phyloP scores from a whole-genome alignment of 2,888 invertebrate genomes.

The Vesta saturnalis region DNA sequence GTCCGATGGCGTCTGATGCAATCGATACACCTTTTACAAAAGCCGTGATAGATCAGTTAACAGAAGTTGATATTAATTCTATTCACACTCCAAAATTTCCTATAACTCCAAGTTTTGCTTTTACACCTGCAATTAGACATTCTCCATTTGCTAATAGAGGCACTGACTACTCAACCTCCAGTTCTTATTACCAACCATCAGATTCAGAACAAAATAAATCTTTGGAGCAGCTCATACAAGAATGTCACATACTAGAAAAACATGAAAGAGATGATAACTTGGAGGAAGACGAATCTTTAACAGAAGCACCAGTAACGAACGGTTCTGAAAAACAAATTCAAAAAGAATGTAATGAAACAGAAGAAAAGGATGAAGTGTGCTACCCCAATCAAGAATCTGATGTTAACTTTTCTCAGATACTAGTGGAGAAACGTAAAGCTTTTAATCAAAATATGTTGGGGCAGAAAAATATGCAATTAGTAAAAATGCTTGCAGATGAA shows the following conservation, averaged over 20 bases:
- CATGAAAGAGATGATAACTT: neutral
- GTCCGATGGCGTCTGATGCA: constrained; percentile 38
- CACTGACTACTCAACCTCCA: constrained; percentile 60
- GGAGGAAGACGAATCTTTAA: neutral
- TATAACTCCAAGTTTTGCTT: constrained; percentile 55
- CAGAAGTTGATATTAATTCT: constrained; percentile 52
- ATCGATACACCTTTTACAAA: constrained; percentile 56
- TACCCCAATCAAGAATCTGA: neutral
- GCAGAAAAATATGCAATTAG: constrained; percentile 55
- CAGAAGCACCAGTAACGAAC: neutral
- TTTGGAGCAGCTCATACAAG: constrained; percentile 54
- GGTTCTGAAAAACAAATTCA: neutral
- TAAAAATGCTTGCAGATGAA: constrained; percentile 36
- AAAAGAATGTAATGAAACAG: neutral
- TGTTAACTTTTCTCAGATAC: neutral
- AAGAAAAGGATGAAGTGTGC: neutral
- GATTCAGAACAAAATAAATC: constrained; percentile 57
- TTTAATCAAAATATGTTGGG: constrained; percentile 52
- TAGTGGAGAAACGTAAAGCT: constrained; percentile 39
- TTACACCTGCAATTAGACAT: constrained; percentile 48
- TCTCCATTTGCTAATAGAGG: constrained; percentile 48
- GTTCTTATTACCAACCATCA: constrained; percentile 60
- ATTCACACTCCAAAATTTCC: constrained; percentile 57
- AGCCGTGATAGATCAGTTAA: constrained; percentile 55
- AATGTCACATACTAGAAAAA: constrained; percentile 46